phyloP scores from a whole-genome alignment of 2,888 invertebrate genomes.

The Sycophila texana region DNA sequence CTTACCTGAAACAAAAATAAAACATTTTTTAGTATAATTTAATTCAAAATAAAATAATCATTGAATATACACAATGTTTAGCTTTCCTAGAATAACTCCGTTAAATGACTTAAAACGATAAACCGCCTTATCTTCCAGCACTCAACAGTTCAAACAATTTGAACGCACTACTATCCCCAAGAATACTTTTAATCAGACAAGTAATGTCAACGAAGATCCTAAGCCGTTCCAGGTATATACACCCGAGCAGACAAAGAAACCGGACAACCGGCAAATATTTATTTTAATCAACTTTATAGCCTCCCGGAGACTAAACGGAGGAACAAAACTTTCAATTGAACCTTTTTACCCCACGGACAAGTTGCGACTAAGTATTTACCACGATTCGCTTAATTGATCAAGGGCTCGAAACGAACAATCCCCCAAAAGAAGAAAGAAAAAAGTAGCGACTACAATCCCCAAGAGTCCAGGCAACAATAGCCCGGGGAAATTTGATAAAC shows the following conservation, averaged over 20 bases:
- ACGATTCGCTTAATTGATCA: background rate
- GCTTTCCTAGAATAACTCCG: no score
- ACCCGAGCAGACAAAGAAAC: background rate
- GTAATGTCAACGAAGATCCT: no score
- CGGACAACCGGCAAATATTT: background rate
- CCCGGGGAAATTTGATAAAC: conserved; percentile 23
- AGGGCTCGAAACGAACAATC: background rate
- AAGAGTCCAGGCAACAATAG: background rate
- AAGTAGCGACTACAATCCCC: background rate
- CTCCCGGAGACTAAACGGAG: background rate
- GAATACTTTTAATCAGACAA: no score
- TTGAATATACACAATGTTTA: no score
- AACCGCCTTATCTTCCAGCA: no score
- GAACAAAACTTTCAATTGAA: conserved; percentile 7
- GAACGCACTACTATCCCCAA: no score
- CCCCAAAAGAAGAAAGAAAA: background rate
- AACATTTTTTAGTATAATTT: background rate
- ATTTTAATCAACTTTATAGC: conserved; percentile 6
- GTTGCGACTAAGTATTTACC: conserved; percentile 7
- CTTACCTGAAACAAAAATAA: conserved; percentile 13
- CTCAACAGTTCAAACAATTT: no score
- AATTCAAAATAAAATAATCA: no score
- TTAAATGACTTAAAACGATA: no score
- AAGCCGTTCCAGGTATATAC: no score
- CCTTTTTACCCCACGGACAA: background rate